Percentiles rank a stretch among this genome's conserved stretches.
phyloP scores from a whole-genome alignment of 1,140 invertebrate species.

The Scaptomyza hsui region DNA sequence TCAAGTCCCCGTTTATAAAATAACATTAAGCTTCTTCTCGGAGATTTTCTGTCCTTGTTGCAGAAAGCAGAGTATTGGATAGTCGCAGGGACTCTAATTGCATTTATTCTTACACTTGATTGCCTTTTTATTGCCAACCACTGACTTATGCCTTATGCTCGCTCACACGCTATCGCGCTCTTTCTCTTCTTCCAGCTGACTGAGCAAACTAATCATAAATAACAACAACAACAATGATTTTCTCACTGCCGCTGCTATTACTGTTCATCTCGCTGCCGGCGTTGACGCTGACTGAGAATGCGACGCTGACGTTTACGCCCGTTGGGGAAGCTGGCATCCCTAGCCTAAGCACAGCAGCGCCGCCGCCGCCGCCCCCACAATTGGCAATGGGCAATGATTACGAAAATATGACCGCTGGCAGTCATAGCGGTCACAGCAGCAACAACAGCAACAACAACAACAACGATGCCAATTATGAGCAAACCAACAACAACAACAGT shows the following conservation, averaged over 20 bases:
- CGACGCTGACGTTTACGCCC: conserved; percentile 20
- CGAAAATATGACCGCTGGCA: conserved; percentile 12
- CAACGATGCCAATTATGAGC: not conserved
- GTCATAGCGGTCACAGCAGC: conserved; percentile 10
- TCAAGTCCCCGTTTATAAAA: too few relatives aligned
- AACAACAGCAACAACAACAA: conserved; percentile 11
- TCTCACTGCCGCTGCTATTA: conserved; percentile 49
- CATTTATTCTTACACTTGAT: not conserved
- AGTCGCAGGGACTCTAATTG: not conserved
- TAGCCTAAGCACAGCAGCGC: conserved; percentile 31
- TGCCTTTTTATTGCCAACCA: conserved; percentile 3
- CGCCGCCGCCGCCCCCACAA: not conserved
- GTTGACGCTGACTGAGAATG: conserved; percentile 32
- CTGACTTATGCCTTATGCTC: conserved; percentile 28
- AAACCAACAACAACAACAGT: conserved; percentile 15
- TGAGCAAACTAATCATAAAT: conserved; percentile 29
- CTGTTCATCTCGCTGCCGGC: conserved; percentile 50
- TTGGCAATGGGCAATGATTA: not conserved
- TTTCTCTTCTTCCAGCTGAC: conserved; percentile 37
- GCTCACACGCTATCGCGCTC: conserved; percentile 2
- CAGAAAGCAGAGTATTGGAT: not conserved
- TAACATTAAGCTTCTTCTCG: too few relatives aligned
- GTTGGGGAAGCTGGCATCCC: conserved; percentile 20
- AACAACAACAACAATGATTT: conserved; percentile 28
- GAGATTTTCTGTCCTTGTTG: too few relatives aligned